These are phyloP conservation scores for Gastracanthus pulcherrimus DNA, from an alignment of 2,888 invertebrate species.

Conservation along the genomic window DNA sequence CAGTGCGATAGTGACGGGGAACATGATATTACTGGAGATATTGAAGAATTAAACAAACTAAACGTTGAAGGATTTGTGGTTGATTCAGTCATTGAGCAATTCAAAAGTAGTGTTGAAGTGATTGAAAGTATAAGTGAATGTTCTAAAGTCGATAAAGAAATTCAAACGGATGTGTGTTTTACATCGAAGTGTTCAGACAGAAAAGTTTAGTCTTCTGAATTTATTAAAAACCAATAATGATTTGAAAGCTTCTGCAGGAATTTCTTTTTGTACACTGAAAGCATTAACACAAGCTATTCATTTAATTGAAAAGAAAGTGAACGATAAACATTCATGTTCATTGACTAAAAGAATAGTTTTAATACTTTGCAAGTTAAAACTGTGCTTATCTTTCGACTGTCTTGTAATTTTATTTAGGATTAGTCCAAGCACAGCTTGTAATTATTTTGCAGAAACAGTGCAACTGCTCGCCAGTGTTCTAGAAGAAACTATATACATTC, in stretches of 20 bases:
- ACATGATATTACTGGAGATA: not conserved
- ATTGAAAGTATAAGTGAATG: too few relatives aligned
- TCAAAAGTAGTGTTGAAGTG: too few relatives aligned
- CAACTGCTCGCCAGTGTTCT: not conserved
- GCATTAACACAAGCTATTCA: not conserved
- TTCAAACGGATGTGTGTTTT: not conserved
- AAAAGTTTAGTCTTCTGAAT: not conserved
- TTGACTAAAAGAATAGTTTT: not conserved
- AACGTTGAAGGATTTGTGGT: not conserved
- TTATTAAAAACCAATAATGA: not conserved
- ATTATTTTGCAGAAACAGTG: not conserved
- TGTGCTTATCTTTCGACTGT: not conserved
- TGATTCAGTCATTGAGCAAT: not conserved
- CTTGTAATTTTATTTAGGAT: not conserved
- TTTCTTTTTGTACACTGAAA: not conserved
- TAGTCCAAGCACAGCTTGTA: not conserved
- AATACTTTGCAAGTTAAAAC: not conserved
- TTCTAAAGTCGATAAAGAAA: not conserved
- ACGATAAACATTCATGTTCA: not conserved
- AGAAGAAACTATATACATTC: not conserved
- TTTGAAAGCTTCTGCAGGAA: not conserved
- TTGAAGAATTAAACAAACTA: not conserved
- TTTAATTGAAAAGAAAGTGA: not conserved
- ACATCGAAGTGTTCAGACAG: not conserved
- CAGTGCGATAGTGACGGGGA: too few relatives aligned